Percentiles rank a stretch among this genome's conserved stretches.
Conservation (phyloP, 30 jellyfish, hydroid and myxozoan species). For the Aurelia sp. region DNA sequence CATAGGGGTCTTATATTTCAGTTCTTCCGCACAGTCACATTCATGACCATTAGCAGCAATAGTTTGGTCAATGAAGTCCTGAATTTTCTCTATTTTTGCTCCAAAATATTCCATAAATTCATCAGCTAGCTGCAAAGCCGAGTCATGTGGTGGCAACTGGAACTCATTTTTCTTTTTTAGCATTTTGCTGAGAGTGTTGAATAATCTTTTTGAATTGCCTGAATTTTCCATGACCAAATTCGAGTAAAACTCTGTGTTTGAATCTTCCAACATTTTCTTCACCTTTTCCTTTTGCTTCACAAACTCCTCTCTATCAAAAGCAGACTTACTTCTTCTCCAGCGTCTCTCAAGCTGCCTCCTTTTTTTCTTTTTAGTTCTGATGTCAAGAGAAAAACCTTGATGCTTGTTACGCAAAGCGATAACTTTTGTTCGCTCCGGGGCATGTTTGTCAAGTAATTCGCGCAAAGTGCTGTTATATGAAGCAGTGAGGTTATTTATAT, state of each 20-base stretch:
- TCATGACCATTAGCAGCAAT: constrained; percentile 42
- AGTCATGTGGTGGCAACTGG: constrained; percentile 51
- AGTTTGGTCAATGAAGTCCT: constrained; percentile 20
- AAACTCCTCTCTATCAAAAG: constrained; percentile 27
- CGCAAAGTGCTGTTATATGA: constrained; percentile 22
- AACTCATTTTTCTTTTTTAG: constrained; percentile 21
- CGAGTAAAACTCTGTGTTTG: constrained; percentile 40
- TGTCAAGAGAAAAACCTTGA: constrained; percentile 6
- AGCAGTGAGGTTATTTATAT: constrained; percentile 29
- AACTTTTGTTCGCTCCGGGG: constrained; percentile 11
- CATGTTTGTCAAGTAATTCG: constrained; percentile 15
- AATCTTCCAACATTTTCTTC: constrained; percentile 57
- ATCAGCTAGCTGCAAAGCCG: constrained; percentile 62
- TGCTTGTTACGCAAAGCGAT: neutral
- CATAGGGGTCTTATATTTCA: constrained; percentile 30
- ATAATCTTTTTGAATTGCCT: constrained; percentile 57
- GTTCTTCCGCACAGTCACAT: constrained; percentile 6
- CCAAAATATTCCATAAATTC: constrained; percentile 34
- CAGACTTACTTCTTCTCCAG: constrained; percentile 52
- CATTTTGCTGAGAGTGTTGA: constrained; percentile 46
- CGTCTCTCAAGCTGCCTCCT: constrained; percentile 57
- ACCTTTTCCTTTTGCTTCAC: constrained; percentile 44
- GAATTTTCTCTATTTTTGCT: constrained; percentile 29
- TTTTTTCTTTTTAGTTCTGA: constrained; percentile 10
- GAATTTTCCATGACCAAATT: constrained; percentile 65